These are phyloP conservation scores for Nycteola revayana DNA, from an alignment of 2,888 invertebrate species.

Conservation along the genomic window DNA sequence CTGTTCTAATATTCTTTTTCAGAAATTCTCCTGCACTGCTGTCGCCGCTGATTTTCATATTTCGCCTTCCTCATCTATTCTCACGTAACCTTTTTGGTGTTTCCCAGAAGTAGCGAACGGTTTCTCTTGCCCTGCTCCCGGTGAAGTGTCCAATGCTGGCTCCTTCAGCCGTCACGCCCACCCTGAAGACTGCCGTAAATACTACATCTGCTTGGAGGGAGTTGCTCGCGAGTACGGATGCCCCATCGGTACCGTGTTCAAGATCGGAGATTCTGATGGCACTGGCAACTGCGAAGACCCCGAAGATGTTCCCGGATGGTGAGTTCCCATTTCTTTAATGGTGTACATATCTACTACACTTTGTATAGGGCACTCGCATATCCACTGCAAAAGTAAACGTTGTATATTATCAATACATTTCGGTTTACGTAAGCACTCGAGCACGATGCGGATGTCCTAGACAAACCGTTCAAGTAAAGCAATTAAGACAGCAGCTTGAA, in stretches of 20 bases:
- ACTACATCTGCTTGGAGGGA: slow-evolving; percentile 96
- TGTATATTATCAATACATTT: slow-evolving; percentile 3
- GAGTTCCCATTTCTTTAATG: slow-evolving; percentile 63
- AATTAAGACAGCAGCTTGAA: slow-evolving; percentile 56
- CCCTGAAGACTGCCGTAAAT: slow-evolving; percentile 96
- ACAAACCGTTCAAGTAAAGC: slow-evolving; percentile 57
- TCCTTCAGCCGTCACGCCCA: slow-evolving; percentile 97
- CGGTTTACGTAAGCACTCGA: slow-evolving; percentile 7
- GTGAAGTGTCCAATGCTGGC: slow-evolving; percentile 91
- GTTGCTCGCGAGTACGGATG: slow-evolving; percentile 96
- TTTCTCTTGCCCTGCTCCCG: slow-evolving; percentile 92
- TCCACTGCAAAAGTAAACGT: slow-evolving; percentile 12
- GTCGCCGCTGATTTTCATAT: slow-evolving; percentile 44
- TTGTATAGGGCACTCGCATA: slow-evolving; percentile 27
- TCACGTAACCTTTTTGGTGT: slow-evolving; percentile 61
- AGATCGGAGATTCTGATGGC: slow-evolving; percentile 94
- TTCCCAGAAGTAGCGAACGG: slow-evolving; percentile 94
- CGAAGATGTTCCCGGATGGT: slow-evolving; percentile 98
- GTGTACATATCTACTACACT: slow-evolving; percentile 29
- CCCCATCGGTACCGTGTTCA: slow-evolving; percentile 97
- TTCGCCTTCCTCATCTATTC: slow-evolving; percentile 53
- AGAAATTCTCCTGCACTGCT: slow-evolving; percentile 30
- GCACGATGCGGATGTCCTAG: slow-evolving; percentile 43
- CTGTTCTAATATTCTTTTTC: slow-evolving; percentile 27
- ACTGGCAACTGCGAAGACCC: slow-evolving; percentile 97